These are phyloP conservation scores for Phortica magna DNA, from an alignment of 2,888 invertebrate species.

Conservation along the genomic window DNA sequence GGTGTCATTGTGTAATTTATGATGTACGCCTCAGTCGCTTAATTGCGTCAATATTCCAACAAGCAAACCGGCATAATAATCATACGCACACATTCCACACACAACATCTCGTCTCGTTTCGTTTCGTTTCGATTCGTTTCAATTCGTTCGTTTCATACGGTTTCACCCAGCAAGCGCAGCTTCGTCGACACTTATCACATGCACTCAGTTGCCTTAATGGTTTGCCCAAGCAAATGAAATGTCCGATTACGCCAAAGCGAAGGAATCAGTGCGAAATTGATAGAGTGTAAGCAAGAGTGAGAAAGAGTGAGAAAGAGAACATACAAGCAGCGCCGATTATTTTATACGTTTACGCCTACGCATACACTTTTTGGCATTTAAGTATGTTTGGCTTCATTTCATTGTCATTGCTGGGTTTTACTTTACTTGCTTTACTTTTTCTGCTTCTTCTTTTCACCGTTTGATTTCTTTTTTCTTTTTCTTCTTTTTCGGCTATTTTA, in stretches of 20 bases:
- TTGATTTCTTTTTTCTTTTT: background rate
- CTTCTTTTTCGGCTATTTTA: background rate
- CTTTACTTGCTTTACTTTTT: background rate
- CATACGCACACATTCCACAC: background rate
- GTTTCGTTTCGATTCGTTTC: too few species aligned
- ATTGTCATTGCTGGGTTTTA: background rate
- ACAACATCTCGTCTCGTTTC: too few species aligned
- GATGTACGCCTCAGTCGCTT: background rate
- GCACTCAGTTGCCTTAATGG: too few species aligned
- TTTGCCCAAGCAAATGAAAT: too few species aligned
- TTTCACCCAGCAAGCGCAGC: too few species aligned
- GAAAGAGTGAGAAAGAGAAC: slow-evolving; percentile 28
- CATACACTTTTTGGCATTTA: slow-evolving; percentile 4
- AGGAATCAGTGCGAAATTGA: too few species aligned
- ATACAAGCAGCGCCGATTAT: too few species aligned
- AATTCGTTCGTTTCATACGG: too few species aligned
- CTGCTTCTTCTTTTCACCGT: background rate
- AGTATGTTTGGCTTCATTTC: slow-evolving; percentile 2
- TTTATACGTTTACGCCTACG: slow-evolving; percentile 44
- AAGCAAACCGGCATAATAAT: background rate
- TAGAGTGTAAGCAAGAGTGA: too few species aligned
- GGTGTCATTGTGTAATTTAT: slow-evolving; percentile 17
- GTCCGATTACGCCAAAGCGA: too few species aligned
- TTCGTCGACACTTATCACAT: too few species aligned
- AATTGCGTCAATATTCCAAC: slow-evolving; percentile 15